phyloP scores from a whole-genome alignment of 2,888 invertebrate genomes.

The Epinotia bilunana region DNA sequence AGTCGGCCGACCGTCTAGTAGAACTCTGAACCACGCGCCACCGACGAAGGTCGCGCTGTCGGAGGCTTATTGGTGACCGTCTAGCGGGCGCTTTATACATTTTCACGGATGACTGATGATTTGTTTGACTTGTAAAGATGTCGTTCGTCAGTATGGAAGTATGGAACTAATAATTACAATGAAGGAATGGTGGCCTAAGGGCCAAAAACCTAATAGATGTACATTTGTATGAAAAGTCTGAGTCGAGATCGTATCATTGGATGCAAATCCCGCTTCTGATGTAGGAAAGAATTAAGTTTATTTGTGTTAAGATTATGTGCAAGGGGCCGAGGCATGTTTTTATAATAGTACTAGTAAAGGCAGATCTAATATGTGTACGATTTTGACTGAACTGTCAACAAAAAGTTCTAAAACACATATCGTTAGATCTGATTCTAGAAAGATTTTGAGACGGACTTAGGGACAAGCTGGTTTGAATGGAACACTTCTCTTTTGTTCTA shows the following conservation, averaged over 20 bases:
- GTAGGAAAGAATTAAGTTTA: slow-evolving; percentile 22
- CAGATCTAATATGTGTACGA: slow-evolving; percentile 4
- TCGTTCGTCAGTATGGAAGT: neutral
- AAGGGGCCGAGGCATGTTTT: slow-evolving; percentile 2
- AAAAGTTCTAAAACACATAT: slow-evolving; percentile 14
- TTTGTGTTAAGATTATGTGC: slow-evolving; percentile 31
- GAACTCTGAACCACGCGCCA: too few relatives aligned
- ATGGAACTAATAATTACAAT: neutral
- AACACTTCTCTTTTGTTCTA: neutral
- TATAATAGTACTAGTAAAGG: neutral
- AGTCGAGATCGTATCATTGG: slow-evolving; percentile 5
- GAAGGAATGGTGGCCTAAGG: neutral
- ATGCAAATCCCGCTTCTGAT: slow-evolving; percentile 20
- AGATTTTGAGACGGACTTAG: slow-evolving; percentile 1
- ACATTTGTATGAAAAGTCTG: slow-evolving; percentile 38
- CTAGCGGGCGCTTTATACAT: too few relatives aligned
- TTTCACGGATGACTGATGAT: too few relatives aligned
- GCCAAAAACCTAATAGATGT: slow-evolving; percentile 2
- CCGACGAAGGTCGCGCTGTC: too few relatives aligned
- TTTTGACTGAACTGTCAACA: slow-evolving; percentile 1
- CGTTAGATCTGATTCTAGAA: neutral
- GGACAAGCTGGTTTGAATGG: neutral
- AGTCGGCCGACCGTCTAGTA: too few relatives aligned
- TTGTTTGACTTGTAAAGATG: neutral
- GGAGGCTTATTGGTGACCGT: too few relatives aligned